Base-by-base conservation (phyloP, 2,797 vertebrate species). In the Diplodus puntazzo region DNA sequence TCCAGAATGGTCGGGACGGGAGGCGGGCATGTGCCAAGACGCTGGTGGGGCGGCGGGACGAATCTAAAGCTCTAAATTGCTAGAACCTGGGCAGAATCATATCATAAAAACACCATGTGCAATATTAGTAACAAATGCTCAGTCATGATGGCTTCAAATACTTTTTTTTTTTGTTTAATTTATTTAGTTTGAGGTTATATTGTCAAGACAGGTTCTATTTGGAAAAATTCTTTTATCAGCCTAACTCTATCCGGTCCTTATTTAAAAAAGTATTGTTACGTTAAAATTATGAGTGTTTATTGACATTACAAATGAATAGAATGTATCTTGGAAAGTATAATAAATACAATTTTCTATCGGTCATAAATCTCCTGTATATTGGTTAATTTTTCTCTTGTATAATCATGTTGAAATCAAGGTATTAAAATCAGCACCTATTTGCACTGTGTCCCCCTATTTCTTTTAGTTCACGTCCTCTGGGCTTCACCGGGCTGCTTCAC, bases 291-390 rank as follows among this genome's bases (percentile, higher is more conserved):
- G 88, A 95, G 93, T 96, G 95, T 96, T 95, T 93, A 87, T 92
- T 89, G 89, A 92, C 93, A 95, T 93, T 93, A 88, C 89, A 93
- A 92, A 89, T 93, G 88, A 92, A 89, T 95, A 96, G 94, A 96
- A 95, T 96, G 95, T 96, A 96, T 89, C 93, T 95, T 95, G 94
- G 93, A 94, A 94, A 94, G 93, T 94, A 94, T 95, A 95, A 96
- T 95, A 95, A 95, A 95, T 94, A 93, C 88, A 90, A 79, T 95
- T 95, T 96, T 95, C 87, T 96, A 95, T 94, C 75, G 88, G 93
- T 95, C 94, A 94, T 92, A 94, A 92, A 89, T 91, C 91, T 93
- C 91, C 90, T 95, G 94, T 95, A 95, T 93, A 94, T 93, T 93
- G 94, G 88, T 94, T 95, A 92, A 92, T 94, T 94, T 93, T 93